Conservation (phyloP, 1,140 invertebrate species). For the Reticulitermes speratus region DNA sequence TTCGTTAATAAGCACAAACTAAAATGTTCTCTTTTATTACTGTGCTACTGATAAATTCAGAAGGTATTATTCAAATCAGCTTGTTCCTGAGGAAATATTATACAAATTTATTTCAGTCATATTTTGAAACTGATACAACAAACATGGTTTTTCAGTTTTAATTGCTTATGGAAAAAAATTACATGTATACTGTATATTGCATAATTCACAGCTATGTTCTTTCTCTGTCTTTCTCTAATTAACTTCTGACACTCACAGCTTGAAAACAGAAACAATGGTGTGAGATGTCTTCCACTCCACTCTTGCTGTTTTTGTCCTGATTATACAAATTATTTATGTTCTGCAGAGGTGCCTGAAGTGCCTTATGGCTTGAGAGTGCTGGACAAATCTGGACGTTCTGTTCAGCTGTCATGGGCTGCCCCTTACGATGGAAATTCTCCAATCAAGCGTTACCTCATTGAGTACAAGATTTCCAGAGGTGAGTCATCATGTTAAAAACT, state of each 20-base stretch:
- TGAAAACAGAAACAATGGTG: no score
- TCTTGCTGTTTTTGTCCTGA: not conserved
- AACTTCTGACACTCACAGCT: no score
- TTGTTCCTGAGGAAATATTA: not conserved
- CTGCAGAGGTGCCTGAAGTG: constrained; percentile 86
- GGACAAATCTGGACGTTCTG: constrained; percentile 85
- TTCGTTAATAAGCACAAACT: constrained; percentile 42
- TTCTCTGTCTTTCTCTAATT: no score
- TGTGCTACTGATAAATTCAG: not conserved
- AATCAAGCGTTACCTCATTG: constrained; percentile 87
- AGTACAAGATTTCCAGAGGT: constrained; percentile 89
- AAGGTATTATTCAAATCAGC: constrained; percentile 18
- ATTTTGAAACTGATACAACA: no score
- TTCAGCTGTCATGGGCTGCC: constrained; percentile 88
- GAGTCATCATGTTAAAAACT: constrained; percentile 53
- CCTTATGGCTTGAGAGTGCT: constrained; percentile 87
- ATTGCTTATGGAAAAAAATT: no score
- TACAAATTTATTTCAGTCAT: no score
- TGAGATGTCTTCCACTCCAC: no score
- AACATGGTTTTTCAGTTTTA: no score
- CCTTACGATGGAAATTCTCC: constrained; percentile 96
- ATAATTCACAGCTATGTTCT: no score
- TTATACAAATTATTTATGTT: constrained; percentile 1
- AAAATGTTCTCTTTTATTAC: constrained; percentile 7
- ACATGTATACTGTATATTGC: no score